Evolutionary conservation across 2,797 vertebrate genomes (phyloP).

Genomic region (Syndactyla subalaris): DNA sequence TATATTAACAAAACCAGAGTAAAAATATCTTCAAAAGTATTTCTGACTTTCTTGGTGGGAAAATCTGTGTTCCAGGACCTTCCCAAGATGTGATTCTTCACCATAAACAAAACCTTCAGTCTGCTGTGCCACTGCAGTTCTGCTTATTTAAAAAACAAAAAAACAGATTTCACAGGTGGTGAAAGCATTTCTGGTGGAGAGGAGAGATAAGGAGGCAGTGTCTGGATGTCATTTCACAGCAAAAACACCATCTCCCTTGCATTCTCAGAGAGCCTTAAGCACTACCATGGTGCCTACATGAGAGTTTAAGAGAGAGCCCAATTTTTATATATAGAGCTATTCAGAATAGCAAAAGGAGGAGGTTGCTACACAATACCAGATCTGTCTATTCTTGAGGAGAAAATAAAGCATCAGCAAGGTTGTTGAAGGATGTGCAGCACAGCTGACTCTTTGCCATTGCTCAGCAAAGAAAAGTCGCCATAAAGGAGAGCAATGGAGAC

Average conservation of each 20-base stretch:
- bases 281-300: neutral
- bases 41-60: neutral
- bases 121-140: neutral
- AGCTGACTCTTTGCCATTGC: neutral
- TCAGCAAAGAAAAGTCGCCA: neutral
- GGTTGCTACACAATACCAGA: neutral
- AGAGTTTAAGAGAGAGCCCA: neutral
- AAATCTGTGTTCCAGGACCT: neutral
- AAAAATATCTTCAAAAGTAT: neutral
- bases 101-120: neutral
- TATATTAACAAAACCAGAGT: neutral
- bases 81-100: neutral
- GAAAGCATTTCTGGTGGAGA: neutral
- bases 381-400: neutral
- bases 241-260: neutral
- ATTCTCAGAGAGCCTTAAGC: neutral
- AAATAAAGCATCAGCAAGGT: neutral
- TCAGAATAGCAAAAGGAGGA: neutral
- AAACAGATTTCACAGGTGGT: neutral
- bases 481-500: neutral
- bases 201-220: neutral
- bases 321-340: neutral
- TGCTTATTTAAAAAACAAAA: neutral
- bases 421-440: neutral
- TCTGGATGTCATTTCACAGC: neutral